A percentile compares a stretch with the other conserved stretches of the same genome.
Conservation (phyloP, 1,140 invertebrate genomes). For the Drosophila rhopaloa region DNA sequence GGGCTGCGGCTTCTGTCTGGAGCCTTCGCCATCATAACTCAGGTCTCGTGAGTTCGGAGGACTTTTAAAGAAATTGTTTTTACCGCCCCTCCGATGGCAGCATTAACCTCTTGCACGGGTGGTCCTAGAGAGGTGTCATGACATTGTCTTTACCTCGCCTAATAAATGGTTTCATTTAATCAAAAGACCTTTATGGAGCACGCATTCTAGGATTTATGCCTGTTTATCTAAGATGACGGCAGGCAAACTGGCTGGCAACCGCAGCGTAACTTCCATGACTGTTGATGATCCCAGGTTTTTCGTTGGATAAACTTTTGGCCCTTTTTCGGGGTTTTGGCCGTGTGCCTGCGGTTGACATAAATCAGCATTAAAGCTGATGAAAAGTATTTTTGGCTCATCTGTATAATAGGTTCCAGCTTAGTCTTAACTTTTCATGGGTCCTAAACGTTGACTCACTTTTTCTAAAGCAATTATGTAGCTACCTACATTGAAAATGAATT, state of each 20-base stretch:
- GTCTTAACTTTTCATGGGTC: constrained; percentile 20
- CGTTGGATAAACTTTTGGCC: constrained; percentile 66
- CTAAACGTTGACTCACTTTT: constrained; percentile 13
- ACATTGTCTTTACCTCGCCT: constrained; percentile 75
- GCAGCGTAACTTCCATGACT: constrained; percentile 39
- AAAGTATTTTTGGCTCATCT: constrained; percentile 55
- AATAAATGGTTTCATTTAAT: constrained; percentile 82
- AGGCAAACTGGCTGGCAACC: constrained; percentile 30
- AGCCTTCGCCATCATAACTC: constrained; percentile 63
- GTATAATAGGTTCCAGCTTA: constrained; percentile 24
- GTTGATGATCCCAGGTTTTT: constrained; percentile 55
- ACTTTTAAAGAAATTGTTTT: constrained; percentile 82
- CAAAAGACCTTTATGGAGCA: constrained; percentile 71
- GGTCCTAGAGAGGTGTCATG: constrained; percentile 52
- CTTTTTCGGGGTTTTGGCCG: constrained; percentile 25
- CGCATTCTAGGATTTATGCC: constrained; percentile 64
- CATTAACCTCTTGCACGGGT: constrained; percentile 27
- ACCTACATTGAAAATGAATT: constrained; percentile 10
- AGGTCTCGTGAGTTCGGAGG: constrained; percentile 27
- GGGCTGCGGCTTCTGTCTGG: constrained; percentile 26
- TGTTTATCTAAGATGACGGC: constrained; percentile 56
- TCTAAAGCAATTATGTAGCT: constrained; percentile 7
- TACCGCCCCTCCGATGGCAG: constrained; percentile 3
- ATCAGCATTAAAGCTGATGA: constrained; percentile 75
- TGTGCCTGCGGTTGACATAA: constrained; percentile 72